Conservation (phyloP, 1,140 invertebrate species). For the Myzus persicae region DNA sequence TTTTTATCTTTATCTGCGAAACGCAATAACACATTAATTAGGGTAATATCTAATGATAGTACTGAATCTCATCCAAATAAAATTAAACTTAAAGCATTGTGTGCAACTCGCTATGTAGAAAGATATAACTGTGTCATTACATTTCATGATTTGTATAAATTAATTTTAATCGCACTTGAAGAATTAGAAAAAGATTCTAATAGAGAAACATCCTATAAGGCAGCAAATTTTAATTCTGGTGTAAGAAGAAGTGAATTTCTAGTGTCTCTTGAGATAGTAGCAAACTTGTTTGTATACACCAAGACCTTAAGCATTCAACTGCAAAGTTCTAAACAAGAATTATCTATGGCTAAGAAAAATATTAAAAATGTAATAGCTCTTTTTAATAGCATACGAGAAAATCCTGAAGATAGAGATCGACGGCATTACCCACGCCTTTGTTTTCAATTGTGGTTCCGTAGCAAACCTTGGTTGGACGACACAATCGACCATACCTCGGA, state of each 20-base stretch:
- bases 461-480: not conserved
- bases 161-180: conserved; percentile 16
- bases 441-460: not conserved
- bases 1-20: not conserved
- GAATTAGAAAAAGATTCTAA: conserved; percentile 7
- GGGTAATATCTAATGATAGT: not conserved
- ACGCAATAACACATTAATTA: not conserved
- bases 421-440: not conserved
- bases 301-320: not conserved
- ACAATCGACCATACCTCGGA: not conserved
- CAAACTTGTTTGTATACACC: conserved; percentile 11
- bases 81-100: conserved; percentile 1
- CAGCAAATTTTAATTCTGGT: not conserved
- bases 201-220: not conserved
- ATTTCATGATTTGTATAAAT: not conserved
- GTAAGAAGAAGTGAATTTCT: not conserved
- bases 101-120: not conserved
- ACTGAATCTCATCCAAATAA: not conserved
- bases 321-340: conserved; percentile 7
- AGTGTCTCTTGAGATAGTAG: not conserved
- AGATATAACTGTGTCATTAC: not conserved
- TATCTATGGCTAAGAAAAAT: conserved; percentile 9
- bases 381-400: not conserved
- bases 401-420: not conserved
- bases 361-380: not conserved